phyloP scores from a whole-genome alignment of 2,888 invertebrate species.

The Gerosis bhagava region DNA sequence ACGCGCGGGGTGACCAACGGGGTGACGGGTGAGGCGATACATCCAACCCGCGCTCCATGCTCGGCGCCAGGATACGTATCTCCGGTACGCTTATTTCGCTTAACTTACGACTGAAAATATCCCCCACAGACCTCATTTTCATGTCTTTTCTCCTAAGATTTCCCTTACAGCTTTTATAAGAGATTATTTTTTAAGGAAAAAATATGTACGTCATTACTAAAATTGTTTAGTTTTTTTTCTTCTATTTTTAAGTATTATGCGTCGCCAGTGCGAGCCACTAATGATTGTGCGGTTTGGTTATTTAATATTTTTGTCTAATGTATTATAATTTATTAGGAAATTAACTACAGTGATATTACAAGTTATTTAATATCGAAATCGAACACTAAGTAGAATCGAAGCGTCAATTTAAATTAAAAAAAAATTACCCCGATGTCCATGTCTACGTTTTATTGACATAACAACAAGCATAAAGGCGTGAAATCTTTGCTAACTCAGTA shows the following conservation, averaged over 20 bases:
- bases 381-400: neutral
- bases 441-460: constrained; percentile 2
- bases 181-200: too few relatives aligned
- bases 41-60: constrained; percentile 91
- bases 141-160: too few relatives aligned
- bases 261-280: constrained; percentile 28
- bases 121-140: too few relatives aligned
- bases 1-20: constrained; percentile 24
- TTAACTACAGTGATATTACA: constrained; percentile 6
- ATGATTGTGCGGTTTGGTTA: constrained; percentile 26
- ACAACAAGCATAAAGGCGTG: too few relatives aligned
- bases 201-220: too few relatives aligned
- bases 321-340: neutral
- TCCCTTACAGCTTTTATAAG: too few relatives aligned
- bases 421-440: too few relatives aligned
- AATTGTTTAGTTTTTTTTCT: too few relatives aligned
- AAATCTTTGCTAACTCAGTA: too few relatives aligned
- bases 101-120: constrained; percentile 84
- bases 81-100: constrained; percentile 90
- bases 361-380: neutral
- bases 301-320: neutral
- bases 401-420: too few relatives aligned
- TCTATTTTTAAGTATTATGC: constrained; percentile 9
- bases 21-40: constrained; percentile 59
- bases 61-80: constrained; percentile 92